Conservation (phyloP, 30 jellyfish, hydroid and myxozoan genomes). For the Pelagia noctiluca region DNA sequence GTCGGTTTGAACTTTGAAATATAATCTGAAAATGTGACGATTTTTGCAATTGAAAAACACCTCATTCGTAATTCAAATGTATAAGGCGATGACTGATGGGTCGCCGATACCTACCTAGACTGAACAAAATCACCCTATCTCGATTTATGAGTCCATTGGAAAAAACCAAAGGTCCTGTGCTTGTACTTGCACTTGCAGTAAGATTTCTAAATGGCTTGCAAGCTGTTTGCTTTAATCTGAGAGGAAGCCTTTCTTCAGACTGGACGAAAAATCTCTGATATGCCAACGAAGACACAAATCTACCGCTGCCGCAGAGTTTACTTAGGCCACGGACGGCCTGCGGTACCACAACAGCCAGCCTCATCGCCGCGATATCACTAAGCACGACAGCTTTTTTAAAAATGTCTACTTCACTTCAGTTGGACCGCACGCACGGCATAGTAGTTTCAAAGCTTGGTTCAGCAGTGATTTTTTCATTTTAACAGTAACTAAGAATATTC, state of each 20-base stretch:
- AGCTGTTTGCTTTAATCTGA: not conserved
- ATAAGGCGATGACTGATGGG: no score
- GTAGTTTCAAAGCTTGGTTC: not conserved
- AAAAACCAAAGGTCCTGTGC: not conserved
- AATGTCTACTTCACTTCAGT: not conserved
- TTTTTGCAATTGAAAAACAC: not conserved
- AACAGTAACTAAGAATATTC: not conserved
- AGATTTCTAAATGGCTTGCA: not conserved
- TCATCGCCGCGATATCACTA: no score
- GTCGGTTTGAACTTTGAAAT: no score
- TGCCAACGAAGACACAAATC: not conserved
- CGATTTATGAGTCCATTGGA: slow-evolving; percentile 7
- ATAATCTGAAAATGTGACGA: no score
- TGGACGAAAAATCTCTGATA: not conserved
- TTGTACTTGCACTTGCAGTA: slow-evolving; percentile 16
- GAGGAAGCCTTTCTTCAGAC: not conserved
- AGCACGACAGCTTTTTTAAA: no score
- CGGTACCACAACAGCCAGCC: not conserved
- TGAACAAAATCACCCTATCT: slow-evolving; percentile 35
- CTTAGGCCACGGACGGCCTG: slow-evolving; percentile 19
- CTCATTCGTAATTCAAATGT: not conserved
- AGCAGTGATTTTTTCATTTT: not conserved
- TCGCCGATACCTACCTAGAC: slow-evolving; percentile 43
- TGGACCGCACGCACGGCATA: not conserved
- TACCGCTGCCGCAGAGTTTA: not conserved